A percentile compares a stretch with the other conserved stretches of the same genome.
phyloP scores from a whole-genome alignment of 53 echinoderm and acorn worm genomes.

The Antedon mediterranea region DNA sequence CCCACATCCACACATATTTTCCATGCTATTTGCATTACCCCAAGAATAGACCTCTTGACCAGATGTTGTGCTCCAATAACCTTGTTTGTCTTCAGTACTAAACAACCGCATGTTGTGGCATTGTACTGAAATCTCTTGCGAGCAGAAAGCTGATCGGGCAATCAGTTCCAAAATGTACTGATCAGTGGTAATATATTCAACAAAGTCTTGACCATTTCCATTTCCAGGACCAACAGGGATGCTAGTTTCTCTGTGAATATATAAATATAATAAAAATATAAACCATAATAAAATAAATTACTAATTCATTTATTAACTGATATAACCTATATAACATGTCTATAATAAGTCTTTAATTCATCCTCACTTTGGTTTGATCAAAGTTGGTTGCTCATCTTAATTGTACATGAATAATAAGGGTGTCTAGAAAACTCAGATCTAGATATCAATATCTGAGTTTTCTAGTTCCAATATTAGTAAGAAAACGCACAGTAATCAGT shows the following conservation, averaged over 20 bases:
- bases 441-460: no score
- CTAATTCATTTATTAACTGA: no score
- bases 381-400: no score
- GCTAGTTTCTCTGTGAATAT: background rate
- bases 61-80: background rate
- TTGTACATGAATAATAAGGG: no score
- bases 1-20: constrained; percentile 12
- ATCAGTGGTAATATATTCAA: background rate
- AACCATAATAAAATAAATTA: no score
- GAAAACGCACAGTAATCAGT: no score
- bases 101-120: background rate
- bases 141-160: background rate
- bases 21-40: background rate
- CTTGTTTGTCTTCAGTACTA: background rate
- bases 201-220: background rate
- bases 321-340: no score
- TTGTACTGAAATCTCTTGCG: background rate
- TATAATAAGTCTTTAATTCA: no score
- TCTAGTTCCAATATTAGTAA: no score
- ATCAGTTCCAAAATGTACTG: background rate
- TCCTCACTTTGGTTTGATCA: no score
- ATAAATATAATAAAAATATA: background rate
- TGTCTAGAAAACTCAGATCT: no score
- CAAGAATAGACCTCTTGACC: background rate
- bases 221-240: background rate